These are phyloP conservation scores for Protaetia brevitarsis DNA, from an alignment of 1,140 invertebrate genomes.

Conservation along the genomic window DNA sequence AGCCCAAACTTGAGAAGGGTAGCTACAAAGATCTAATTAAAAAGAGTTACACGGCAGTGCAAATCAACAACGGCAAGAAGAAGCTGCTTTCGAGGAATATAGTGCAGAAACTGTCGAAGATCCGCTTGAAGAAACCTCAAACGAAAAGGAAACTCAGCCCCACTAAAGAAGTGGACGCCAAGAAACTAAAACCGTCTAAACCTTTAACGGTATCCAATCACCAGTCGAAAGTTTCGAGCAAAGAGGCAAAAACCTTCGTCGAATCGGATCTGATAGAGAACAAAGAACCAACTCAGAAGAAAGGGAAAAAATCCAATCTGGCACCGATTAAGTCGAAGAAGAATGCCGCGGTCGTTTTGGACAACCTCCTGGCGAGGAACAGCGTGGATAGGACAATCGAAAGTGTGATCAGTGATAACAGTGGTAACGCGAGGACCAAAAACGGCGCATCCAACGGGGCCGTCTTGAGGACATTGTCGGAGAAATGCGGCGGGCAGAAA, in stretches of 20 bases:
- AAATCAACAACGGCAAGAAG: conserved; percentile 48
- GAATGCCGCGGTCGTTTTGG: conserved; percentile 50
- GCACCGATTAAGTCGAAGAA: conserved; percentile 47
- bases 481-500: conserved; percentile 25
- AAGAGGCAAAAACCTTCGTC: conserved; percentile 30
- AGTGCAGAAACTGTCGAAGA: conserved; percentile 21
- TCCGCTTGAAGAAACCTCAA: conserved; percentile 31
- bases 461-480: not conserved
- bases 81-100: conserved; percentile 35
- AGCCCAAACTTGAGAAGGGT: conserved; percentile 39
- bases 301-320: conserved; percentile 34
- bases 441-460: not conserved
- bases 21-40: conserved; percentile 51
- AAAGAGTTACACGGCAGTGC: conserved; percentile 45
- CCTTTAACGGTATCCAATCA: conserved; percentile 36
- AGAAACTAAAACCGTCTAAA: conserved; percentile 30
- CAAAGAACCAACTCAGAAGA: conserved; percentile 36
- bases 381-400: conserved; percentile 54
- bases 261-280: conserved; percentile 37
- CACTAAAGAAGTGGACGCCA: conserved; percentile 42
- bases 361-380: conserved; percentile 56
- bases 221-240: conserved; percentile 29
- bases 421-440: conserved; percentile 7
- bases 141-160: conserved; percentile 45
- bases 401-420: conserved; percentile 45